Percentiles rank a stretch among this genome's conserved stretches.
phyloP scores from a whole-genome alignment of 2,797 vertebrate genomes.

The Amblyopsis hoosieri region DNA sequence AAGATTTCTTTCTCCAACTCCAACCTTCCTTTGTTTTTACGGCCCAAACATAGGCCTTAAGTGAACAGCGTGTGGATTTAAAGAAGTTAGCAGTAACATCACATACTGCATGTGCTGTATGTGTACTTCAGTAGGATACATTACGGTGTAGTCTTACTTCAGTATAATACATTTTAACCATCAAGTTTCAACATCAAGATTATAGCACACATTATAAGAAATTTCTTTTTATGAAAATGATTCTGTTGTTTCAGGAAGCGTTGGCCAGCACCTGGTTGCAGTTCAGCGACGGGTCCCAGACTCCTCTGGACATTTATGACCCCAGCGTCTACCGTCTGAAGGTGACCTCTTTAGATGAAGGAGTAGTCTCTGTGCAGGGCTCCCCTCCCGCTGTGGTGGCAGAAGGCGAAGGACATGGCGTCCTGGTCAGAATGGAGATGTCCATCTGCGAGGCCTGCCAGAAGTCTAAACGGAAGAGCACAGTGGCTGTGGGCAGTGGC shows the following conservation, averaged over 20 bases:
- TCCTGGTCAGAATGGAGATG: constrained; percentile 86
- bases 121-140: too few species aligned
- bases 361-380: constrained; percentile 85
- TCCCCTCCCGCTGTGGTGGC: constrained; percentile 79
- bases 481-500: constrained; percentile 84
- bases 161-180: neutral
- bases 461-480: constrained; percentile 90
- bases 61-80: too few species aligned
- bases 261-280: constrained; percentile 91
- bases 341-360: constrained; percentile 86
- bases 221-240: neutral
- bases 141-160: too few species aligned
- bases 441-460: constrained; percentile 89
- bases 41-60: too few species aligned
- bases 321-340: constrained; percentile 81
- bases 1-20: neutral
- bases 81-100: too few species aligned
- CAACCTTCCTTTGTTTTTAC: neutral
- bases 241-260: constrained; percentile 79
- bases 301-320: constrained; percentile 90
- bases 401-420: constrained; percentile 85
- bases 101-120: too few species aligned
- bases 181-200: neutral
- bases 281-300: constrained; percentile 91
- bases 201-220: neutral